These are phyloP conservation scores for Gymnodraco acuticeps DNA, from an alignment of 2,797 vertebrate species.

Conservation along the genomic window DNA sequence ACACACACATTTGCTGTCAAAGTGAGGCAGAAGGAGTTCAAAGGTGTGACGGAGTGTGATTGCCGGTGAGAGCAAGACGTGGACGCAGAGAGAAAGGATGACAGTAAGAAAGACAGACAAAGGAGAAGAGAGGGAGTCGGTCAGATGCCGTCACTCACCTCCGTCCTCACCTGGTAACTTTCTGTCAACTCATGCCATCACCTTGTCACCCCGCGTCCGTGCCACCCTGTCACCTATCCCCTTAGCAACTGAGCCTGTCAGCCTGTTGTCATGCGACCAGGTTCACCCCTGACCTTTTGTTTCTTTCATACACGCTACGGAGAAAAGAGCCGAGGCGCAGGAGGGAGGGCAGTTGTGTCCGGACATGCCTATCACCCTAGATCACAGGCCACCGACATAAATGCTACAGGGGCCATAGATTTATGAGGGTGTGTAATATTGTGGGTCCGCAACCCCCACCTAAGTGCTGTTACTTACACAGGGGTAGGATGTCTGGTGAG, in stretches of 20 bases:
- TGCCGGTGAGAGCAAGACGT: constrained; percentile 54
- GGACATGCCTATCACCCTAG: constrained; percentile 81
- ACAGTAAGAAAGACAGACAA: constrained; percentile 72
- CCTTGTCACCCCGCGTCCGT: constrained; percentile 77
- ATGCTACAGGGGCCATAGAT: constrained; percentile 76
- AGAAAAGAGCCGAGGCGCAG: constrained; percentile 64
- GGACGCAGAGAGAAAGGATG: constrained; percentile 66
- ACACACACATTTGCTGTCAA: constrained; percentile 42
- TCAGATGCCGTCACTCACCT: constrained; percentile 81
- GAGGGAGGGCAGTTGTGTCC: constrained; percentile 72
- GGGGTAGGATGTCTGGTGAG: constrained; percentile 59
- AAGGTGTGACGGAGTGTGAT: constrained; percentile 72
- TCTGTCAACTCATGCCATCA: constrained; percentile 84
- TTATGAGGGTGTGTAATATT: constrained; percentile 78
- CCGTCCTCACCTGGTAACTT: constrained; percentile 78
- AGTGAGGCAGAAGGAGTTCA: constrained; percentile 59
- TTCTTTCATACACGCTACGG: constrained; percentile 72
- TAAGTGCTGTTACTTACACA: constrained; percentile 49
- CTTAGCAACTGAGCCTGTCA: constrained; percentile 77
- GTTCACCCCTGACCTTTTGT: constrained; percentile 77
- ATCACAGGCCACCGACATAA: constrained; percentile 78
- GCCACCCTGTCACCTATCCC: constrained; percentile 80
- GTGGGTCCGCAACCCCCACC: constrained; percentile 33
- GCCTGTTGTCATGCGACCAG: constrained; percentile 72
- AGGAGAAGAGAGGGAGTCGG: constrained; percentile 61